Conservation (phyloP, 2,797 vertebrate species). For the Columba guinea region DNA sequence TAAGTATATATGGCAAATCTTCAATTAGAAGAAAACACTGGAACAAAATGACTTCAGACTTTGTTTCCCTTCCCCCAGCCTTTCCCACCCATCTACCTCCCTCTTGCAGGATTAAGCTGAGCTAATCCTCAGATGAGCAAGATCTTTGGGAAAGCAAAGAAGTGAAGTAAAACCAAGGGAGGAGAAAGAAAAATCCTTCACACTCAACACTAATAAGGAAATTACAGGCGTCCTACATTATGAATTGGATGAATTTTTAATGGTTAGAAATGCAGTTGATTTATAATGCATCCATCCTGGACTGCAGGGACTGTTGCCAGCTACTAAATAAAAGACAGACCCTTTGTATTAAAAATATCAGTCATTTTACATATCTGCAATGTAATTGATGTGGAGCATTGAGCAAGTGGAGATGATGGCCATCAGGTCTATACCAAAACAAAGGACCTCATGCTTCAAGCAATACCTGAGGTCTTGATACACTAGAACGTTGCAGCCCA, state of each 20-base stretch:
- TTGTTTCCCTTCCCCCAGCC: background rate
- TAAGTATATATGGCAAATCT: background rate
- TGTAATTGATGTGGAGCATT: conserved; percentile 63
- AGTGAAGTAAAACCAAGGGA: conserved; percentile 51
- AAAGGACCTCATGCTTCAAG: background rate
- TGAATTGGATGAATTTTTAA: conserved; percentile 94
- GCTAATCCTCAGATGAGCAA: conserved; percentile 40
- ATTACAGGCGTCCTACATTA: conserved; percentile 88
- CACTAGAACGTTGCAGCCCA: background rate
- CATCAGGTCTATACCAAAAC: background rate
- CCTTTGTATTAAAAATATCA: conserved; percentile 85
- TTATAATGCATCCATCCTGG: conserved; percentile 85
- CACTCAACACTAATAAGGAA: conserved; percentile 91
- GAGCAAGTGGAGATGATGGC: background rate
- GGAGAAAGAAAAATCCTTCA: conserved; percentile 77
- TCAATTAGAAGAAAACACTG: conserved; percentile 2
- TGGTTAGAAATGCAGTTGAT: conserved; percentile 86
- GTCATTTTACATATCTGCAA: conserved; percentile 77
- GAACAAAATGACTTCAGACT: background rate
- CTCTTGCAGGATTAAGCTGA: conserved; percentile 31
- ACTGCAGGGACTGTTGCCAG: conserved; percentile 80
- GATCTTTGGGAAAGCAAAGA: conserved; percentile 71
- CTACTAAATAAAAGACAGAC: conserved; percentile 93
- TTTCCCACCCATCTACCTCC: background rate
- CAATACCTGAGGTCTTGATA: background rate